Base-by-base conservation (phyloP, 2,888 invertebrate species). In the Rhamphomyia laevipes region DNA sequence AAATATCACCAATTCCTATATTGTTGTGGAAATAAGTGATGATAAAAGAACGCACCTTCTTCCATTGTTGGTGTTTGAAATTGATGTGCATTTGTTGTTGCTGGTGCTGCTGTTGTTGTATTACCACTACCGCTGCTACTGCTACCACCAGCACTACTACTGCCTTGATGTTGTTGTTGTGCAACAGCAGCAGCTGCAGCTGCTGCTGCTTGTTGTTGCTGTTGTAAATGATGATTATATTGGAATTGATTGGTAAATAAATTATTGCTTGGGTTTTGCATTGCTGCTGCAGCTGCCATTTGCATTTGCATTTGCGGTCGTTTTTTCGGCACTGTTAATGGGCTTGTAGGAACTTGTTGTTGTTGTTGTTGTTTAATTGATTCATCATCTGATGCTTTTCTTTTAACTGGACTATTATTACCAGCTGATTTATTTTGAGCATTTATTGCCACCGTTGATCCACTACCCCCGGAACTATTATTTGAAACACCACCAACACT, bases 301-400 rank as follows among this genome's bases (percentile, higher is more conserved):
- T 65, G 65, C 61, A 67, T 69, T 57, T 70, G 70, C 52, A 68
- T 68, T 53, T 69, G 68, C 50, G 70, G 70, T 51, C 68, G 58
- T 54, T 69, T 69, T 56, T 69, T 69, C 46, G 68, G 68, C 15
- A 42, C 42, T 15, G 42, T 42, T 42, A 42, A 27, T 27, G 42
- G 42, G 42, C 42, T 43, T 30, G 43, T 31, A 43, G 30, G 30
- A 43, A 43, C 31, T 51, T 55, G 59, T 31, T 51, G 56, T 38
- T 53, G 56, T 21, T 48, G 52, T 37, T 55, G 53, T 33, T 55
- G 54, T 17, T 57, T 53, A 35, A 50, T 51, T 11, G 31, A 12
- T 30, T 31, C 16, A 33, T 46, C 38, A 43, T 10, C 16, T 54
- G 56, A 2, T 31, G 27, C 31, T 46, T 50, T 45, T 37, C 53